Percentiles rank a stretch among this genome's conserved stretches.
These are phyloP conservation scores for Coboldia fuscipes DNA, from an alignment of 1,140 invertebrate species.

Conservation along the genomic window DNA sequence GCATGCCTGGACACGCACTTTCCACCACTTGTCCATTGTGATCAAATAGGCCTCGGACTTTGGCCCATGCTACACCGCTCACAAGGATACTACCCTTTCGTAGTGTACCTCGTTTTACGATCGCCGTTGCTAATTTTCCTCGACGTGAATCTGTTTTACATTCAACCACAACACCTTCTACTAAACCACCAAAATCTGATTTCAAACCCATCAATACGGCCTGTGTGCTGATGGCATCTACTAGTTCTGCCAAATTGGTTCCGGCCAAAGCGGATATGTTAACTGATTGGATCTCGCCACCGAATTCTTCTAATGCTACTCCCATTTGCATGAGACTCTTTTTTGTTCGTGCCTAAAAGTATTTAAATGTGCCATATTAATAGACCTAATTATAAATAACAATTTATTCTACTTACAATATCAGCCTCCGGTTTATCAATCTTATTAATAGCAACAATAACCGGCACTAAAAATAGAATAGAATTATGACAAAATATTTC, in stretches of 20 bases:
- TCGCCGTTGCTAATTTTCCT: constrained; percentile 68
- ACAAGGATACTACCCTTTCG: constrained; percentile 63
- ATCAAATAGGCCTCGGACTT: constrained; percentile 71
- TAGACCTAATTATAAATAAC: constrained; percentile 4
- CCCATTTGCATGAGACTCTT: constrained; percentile 51
- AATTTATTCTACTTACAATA: constrained; percentile 38
- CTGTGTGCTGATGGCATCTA: constrained; percentile 67
- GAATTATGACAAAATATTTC: not conserved
- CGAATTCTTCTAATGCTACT: constrained; percentile 66
- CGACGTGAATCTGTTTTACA: constrained; percentile 45
- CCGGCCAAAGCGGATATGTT: constrained; percentile 77
- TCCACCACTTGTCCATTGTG: constrained; percentile 44
- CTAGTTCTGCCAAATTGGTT: constrained; percentile 54
- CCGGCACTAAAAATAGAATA: constrained; percentile 41
- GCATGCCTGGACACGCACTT: constrained; percentile 49
- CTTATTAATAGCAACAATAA: constrained; percentile 98
- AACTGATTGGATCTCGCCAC: constrained; percentile 83
- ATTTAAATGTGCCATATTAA: too few species aligned
- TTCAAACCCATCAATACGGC: constrained; percentile 77
- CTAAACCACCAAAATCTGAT: constrained; percentile 56
- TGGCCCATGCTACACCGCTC: constrained; percentile 60
- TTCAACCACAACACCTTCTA: constrained; percentile 84
- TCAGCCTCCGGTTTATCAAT: constrained; percentile 82
- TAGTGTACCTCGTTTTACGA: constrained; percentile 79
- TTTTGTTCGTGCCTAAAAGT: constrained; percentile 48